Conservation (phyloP, 2,888 invertebrate genomes). For the Drosophila kanekoi region DNA sequence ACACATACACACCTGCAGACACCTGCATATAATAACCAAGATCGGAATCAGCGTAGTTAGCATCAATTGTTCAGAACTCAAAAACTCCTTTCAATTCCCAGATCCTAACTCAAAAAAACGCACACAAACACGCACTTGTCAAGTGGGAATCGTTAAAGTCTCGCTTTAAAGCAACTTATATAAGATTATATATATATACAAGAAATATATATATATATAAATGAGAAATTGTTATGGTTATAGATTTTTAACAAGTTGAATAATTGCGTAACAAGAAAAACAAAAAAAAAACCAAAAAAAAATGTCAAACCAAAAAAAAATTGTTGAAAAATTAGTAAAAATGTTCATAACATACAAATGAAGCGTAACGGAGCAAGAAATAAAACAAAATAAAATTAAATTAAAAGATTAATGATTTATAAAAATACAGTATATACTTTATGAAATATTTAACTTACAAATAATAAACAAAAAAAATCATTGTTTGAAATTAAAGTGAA, state of each 20-base stretch:
- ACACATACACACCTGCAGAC: too few species aligned
- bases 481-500: constrained; percentile 76
- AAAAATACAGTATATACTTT: constrained; percentile 75
- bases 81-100: constrained; percentile 37
- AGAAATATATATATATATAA: constrained; percentile 54
- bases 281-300: constrained; percentile 61
- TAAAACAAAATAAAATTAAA: constrained; percentile 48
- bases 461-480: constrained; percentile 69
- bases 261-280: constrained; percentile 80
- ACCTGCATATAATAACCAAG: constrained; percentile 12
- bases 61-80: constrained; percentile 30
- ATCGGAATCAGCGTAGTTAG: constrained; percentile 34
- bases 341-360: constrained; percentile 74
- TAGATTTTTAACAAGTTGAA: constrained; percentile 83
- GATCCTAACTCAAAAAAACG: constrained; percentile 37
- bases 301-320: constrained; percentile 68
- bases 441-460: constrained; percentile 77
- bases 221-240: constrained; percentile 82
- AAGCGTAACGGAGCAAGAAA: constrained; percentile 48
- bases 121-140: constrained; percentile 48
- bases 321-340: constrained; percentile 83
- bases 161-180: constrained; percentile 72
- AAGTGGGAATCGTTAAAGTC: constrained; percentile 60
- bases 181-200: constrained; percentile 60
- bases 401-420: constrained; percentile 49